Percentiles rank a stretch among this genome's conserved stretches.
phyloP scores from a whole-genome alignment of 2,113 vertebrate species.

The Semnornis frantzii region DNA sequence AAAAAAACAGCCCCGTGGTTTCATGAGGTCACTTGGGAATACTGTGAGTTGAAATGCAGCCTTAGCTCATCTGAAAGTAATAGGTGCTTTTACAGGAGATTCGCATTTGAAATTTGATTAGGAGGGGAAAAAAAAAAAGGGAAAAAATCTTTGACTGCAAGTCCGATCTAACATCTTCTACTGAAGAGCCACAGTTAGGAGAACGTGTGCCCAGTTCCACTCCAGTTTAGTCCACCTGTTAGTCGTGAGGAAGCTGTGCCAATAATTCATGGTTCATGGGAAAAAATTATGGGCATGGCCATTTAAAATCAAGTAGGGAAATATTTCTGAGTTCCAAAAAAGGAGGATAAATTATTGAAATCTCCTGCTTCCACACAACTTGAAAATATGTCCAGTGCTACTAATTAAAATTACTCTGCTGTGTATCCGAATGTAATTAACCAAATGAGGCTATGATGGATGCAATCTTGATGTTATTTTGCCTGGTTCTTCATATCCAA shows the following conservation, averaged over 20 bases:
- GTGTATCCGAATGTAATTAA: conserved; percentile 59
- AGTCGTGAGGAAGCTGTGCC: not conserved
- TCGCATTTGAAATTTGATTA: conserved; percentile 14
- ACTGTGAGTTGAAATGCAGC: conserved; percentile 8
- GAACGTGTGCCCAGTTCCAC: not conserved
- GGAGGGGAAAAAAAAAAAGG: not conserved
- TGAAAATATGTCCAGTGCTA: conserved; percentile 4
- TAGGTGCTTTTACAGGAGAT: conserved; percentile 15
- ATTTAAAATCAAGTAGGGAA: conserved; percentile 20
- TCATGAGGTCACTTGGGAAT: not conserved
- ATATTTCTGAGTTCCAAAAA: conserved; percentile 34
- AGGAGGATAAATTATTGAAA: conserved; percentile 49
- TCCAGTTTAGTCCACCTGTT: not conserved
- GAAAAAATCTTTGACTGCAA: not conserved
- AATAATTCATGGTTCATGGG: not conserved
- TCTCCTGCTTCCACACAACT: conserved; percentile 16
- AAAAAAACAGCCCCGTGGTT: not conserved
- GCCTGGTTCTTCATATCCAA: conserved; percentile 9
- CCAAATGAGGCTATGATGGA: conserved; percentile 13
- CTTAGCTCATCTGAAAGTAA: conserved; percentile 8
- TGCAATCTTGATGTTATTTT: conserved; percentile 28
- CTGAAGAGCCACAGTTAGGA: not conserved
- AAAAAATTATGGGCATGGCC: not conserved
- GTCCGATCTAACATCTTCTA: not conserved
- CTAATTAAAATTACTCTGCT: conserved; percentile 53